Evolutionary conservation across 2,797 vertebrate species (phyloP).

Genomic region (Bryconaethiops microstoma): DNA sequence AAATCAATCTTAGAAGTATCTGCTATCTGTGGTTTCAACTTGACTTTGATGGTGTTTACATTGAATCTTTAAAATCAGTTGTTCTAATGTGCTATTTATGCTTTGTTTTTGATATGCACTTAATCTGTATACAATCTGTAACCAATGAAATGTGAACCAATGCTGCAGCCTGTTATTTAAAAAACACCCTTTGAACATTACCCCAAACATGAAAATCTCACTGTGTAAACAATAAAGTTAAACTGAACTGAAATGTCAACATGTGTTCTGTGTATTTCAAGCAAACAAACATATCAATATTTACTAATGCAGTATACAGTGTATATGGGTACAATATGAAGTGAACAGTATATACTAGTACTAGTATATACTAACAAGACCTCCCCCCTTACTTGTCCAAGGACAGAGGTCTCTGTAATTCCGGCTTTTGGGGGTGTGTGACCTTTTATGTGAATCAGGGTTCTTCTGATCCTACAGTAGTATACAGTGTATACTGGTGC

Average conservation of each 20-base stretch:
- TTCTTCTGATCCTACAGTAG: too few species aligned
- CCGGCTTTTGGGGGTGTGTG: too few species aligned
- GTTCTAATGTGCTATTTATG: slow-evolving; percentile 50
- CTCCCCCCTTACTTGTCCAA: too few species aligned
- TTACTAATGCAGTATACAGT: too few species aligned
- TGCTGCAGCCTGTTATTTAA: slow-evolving; percentile 1
- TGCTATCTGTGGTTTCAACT: slow-evolving; percentile 13
- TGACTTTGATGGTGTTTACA: slow-evolving; percentile 62
- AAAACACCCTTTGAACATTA: not conserved
- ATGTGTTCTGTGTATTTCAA: not conserved
- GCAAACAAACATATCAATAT: not conserved
- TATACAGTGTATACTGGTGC: too few species aligned
- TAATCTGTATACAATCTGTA: slow-evolving; percentile 38
- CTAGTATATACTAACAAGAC: too few species aligned
- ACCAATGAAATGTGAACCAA: not conserved
- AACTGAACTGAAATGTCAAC: not conserved
- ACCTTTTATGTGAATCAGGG: too few species aligned
- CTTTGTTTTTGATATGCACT: slow-evolving; percentile 51
- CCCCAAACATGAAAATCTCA: not conserved
- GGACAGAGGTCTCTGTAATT: too few species aligned
- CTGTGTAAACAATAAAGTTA: not conserved
- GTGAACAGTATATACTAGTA: too few species aligned
- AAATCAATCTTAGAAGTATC: slow-evolving; percentile 26
- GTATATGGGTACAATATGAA: too few species aligned
- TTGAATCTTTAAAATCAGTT: slow-evolving; percentile 22